Evolutionary conservation across 2,888 invertebrate species (phyloP).

Genomic region (Phalangium opilio): DNA sequence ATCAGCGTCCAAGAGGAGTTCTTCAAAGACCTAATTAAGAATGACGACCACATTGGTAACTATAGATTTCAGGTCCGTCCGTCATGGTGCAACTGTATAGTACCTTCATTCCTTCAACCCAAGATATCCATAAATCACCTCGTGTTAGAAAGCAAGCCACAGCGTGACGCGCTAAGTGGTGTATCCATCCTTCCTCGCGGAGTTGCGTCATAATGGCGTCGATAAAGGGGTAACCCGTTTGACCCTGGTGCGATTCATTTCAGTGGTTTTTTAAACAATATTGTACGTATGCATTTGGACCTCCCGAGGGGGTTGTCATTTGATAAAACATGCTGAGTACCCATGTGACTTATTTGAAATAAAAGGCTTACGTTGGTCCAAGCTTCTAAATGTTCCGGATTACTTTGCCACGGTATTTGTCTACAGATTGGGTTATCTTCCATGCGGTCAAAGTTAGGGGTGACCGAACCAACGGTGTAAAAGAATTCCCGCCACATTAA

Average conservation of each 20-base stretch:
- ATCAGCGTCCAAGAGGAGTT: slow-evolving; percentile 62
- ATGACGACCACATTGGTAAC: no score
- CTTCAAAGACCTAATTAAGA: slow-evolving; percentile 56
- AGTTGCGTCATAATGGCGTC: slow-evolving; percentile 80
- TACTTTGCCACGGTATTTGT: slow-evolving; percentile 78
- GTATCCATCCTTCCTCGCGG: slow-evolving; percentile 75
- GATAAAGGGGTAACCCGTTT: slow-evolving; percentile 75
- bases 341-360: no score
- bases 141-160: slow-evolving; percentile 76
- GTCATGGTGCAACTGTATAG: neutral
- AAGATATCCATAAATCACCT: slow-evolving; percentile 66
- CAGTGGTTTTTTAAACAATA: no score
- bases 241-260: no score
- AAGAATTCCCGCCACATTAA: slow-evolving; percentile 79
- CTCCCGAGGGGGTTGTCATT: no score
- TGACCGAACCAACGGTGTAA: slow-evolving; percentile 69
- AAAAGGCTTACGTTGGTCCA: slow-evolving; percentile 79
- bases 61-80: neutral
- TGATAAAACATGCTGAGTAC: no score
- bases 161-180: slow-evolving; percentile 70
- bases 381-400: slow-evolving; percentile 61
- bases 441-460: slow-evolving; percentile 76
- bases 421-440: slow-evolving; percentile 75
- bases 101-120: slow-evolving; percentile 68
- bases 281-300: no score